A percentile compares a stretch with the other conserved stretches of the same genome.
phyloP scores from a whole-genome alignment of 2,888 invertebrate species.

The Brachycybe producta region DNA sequence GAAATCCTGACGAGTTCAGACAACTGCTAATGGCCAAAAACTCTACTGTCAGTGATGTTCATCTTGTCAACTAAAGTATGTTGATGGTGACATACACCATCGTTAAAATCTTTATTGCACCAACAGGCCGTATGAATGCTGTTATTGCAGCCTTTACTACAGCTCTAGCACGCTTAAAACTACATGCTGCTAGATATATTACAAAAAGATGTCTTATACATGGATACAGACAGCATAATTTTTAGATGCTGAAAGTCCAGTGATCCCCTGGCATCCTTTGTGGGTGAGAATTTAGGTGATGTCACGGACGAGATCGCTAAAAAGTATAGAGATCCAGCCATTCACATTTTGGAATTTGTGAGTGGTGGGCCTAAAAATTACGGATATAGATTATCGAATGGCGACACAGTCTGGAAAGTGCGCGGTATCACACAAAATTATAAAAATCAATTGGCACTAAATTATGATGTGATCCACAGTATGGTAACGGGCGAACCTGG shows the following conservation, averaged over 20 bases:
- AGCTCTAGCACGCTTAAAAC: conserved; percentile 28
- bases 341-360: conserved; percentile 29
- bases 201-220: conserved; percentile 28
- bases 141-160: conserved; percentile 32
- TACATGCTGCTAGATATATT: conserved; percentile 30
- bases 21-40: not conserved
- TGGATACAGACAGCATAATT: conserved; percentile 32
- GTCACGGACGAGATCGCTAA: conserved; percentile 30
- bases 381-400: conserved; percentile 24
- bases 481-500: conserved; percentile 14
- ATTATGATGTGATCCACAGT: conserved; percentile 22
- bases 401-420: conserved; percentile 24
- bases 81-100: not conserved
- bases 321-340: conserved; percentile 24
- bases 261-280: conserved; percentile 21
- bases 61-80: not conserved
- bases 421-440: conserved; percentile 26
- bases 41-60: not conserved
- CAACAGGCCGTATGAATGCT: conserved; percentile 22
- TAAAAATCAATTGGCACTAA: conserved; percentile 19
- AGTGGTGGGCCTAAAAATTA: conserved; percentile 32
- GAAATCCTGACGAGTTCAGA: not conserved
- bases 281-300: conserved; percentile 29
- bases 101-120: not conserved
- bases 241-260: conserved; percentile 22